Evolutionary conservation across 2,888 invertebrate genomes (phyloP), one percentile per base, ranked within the genome.

Genomic region (Zele albiditarsus): DNA sequence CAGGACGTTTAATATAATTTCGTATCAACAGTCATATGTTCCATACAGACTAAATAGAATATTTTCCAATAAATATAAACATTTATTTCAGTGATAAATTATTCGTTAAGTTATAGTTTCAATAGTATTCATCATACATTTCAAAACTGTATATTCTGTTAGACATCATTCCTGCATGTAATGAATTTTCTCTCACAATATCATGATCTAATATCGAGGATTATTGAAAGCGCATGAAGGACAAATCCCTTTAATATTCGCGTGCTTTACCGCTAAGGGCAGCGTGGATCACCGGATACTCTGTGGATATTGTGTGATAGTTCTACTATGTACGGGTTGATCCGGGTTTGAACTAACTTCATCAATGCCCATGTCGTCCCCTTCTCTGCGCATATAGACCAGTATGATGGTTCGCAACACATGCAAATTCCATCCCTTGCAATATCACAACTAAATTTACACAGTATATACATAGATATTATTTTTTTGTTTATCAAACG

Each of bases 341-440:
- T 57, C 70, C 38, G 38, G 46, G 16, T 46, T 71, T 71, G 38
- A 60, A 27, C 60, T 60, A 71, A 71, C 70, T 71, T 71, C 42
- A 60, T 60, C 58, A 71, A 60, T 60, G 70, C 27, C 46, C 46
- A 46, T 71, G 38, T 58, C 27, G n/a, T 60, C 14, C 57, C 20
- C 23, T 46, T 27, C 65, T 20, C 38, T 70, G 38, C 65, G 57
- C 23, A 46, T n/a, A 46, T 16, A 46, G 3, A 46, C 16, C 46
- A 3, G n/a, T n/a, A 46, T 46, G n/a, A n/a, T 16, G n/a, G 46
- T n/a, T 46, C n/a, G 12, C 42, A 66, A 42, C 65, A 42, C 74
- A 71, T 65, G 58, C 38, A 38, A 65, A 38, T 57, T 57, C 42
- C 27, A 42, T 66, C 63, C 33, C 42, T 14, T 42, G 38, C 27